A percentile compares a stretch with the other conserved stretches of the same genome.
phyloP scores from a whole-genome alignment of 2,797 vertebrate species.

The Anisognathus igniventris region DNA sequence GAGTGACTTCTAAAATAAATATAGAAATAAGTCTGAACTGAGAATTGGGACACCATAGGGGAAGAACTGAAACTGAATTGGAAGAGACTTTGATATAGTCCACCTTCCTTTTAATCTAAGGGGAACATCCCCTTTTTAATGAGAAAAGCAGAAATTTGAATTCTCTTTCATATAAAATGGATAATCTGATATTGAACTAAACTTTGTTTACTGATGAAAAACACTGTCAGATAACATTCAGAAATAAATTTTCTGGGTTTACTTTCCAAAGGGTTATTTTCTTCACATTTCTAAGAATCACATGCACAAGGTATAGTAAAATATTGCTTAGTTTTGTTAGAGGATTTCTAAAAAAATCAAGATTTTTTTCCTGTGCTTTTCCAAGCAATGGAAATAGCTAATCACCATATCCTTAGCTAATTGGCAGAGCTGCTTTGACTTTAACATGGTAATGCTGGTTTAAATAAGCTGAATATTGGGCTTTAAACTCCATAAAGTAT shows the following conservation, averaged over 20 bases:
- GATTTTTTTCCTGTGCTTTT: not conserved
- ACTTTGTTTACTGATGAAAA: conserved; percentile 18
- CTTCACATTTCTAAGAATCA: conserved; percentile 30
- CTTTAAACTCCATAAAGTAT: not conserved
- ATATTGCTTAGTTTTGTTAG: conserved; percentile 28
- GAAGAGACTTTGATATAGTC: conserved; percentile 26
- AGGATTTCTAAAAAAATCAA: not conserved
- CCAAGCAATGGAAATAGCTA: not conserved
- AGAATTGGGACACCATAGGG: not conserved
- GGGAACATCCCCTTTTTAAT: conserved; percentile 37
- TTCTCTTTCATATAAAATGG: not conserved
- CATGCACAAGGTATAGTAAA: not conserved
- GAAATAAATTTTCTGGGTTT: conserved; percentile 35
- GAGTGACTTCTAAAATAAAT: conserved; percentile 52
- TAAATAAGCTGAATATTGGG: not conserved
- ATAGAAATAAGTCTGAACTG: conserved; percentile 38
- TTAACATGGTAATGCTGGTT: not conserved
- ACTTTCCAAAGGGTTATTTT: conserved; percentile 16
- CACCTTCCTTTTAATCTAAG: conserved; percentile 53
- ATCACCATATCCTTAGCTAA: not conserved
- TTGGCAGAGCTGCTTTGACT: not conserved
- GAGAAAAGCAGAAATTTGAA: conserved; percentile 45
- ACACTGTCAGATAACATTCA: conserved; percentile 12
- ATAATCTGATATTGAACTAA: conserved; percentile 32
- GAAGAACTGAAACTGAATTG: conserved; percentile 7